phyloP scores from a whole-genome alignment of 1,140 invertebrate genomes.

The Melitaea cinxia region DNA sequence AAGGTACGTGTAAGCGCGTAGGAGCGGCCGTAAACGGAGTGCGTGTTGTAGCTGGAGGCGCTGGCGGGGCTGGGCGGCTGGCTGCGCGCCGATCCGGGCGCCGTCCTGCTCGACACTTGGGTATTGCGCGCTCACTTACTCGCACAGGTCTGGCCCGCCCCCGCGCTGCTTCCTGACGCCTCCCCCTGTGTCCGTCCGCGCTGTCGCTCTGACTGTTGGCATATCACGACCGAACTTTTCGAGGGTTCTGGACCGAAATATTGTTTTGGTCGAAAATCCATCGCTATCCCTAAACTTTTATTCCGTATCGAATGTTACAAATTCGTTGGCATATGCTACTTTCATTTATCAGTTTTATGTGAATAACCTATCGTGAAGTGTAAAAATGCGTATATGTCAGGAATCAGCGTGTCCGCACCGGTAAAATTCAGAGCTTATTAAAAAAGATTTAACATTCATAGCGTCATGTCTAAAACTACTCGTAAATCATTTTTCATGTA shows the following conservation, averaged over 20 bases:
- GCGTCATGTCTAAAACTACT: slow-evolving; percentile 3
- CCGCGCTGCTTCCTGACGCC: slow-evolving; percentile 7
- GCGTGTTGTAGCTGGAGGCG: slow-evolving; percentile 77
- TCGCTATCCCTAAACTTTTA: no score
- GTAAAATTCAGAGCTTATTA: slow-evolving; percentile 4
- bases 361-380: no score
- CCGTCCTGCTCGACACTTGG: slow-evolving; percentile 79
- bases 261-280: no score
- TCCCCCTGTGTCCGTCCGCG: background rate
- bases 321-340: no score
- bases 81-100: slow-evolving; percentile 73
- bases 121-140: slow-evolving; percentile 82
- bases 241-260: no score
- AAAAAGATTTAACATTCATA: background rate
- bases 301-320: no score
- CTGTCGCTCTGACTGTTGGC: no score
- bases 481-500: background rate
- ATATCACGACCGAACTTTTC: no score
- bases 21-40: background rate
- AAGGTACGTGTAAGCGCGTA: background rate
- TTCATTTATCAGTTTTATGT: no score
- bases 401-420: slow-evolving; percentile 13
- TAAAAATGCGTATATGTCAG: background rate
- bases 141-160: slow-evolving; percentile 72
- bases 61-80: slow-evolving; percentile 74